Evolutionary conservation across 2,888 invertebrate genomes (phyloP).

Genomic region (Cephus pygmeus): DNA sequence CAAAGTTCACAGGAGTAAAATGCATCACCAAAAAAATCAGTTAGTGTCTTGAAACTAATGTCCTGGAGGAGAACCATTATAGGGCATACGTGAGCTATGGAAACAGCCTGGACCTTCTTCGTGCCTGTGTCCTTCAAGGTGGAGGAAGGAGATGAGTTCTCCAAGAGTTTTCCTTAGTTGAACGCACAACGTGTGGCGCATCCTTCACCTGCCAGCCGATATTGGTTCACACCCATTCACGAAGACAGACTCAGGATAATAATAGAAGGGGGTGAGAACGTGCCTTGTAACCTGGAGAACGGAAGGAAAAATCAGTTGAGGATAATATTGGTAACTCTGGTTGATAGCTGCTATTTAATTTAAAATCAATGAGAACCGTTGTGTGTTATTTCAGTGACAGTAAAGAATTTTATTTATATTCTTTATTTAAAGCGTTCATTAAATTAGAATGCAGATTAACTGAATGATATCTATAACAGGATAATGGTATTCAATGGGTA

Average conservation of each 20-base stretch:
- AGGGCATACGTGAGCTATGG: conserved; percentile 33
- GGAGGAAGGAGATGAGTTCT: conserved; percentile 15
- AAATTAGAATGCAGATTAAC: too few species aligned
- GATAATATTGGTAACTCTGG: neutral
- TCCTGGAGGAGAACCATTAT: conserved; percentile 26
- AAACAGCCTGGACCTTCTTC: conserved; percentile 27
- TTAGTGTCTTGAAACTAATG: neutral
- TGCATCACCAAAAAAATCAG: neutral
- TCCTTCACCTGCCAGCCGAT: conserved; percentile 52
- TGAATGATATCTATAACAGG: too few species aligned
- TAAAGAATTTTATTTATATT: too few species aligned
- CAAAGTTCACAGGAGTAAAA: neutral
- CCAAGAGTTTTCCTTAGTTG: conserved; percentile 35
- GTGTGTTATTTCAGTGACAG: too few species aligned
- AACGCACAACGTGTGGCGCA: conserved; percentile 49
- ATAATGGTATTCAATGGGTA: too few species aligned
- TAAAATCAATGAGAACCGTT: too few species aligned
- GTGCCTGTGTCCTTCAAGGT: conserved; percentile 13
- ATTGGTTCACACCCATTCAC: conserved; percentile 43
- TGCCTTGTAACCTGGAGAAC: neutral
- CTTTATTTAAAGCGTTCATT: too few species aligned
- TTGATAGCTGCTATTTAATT: too few species aligned
- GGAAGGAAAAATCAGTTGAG: conserved; percentile 3
- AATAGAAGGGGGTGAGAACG: neutral
- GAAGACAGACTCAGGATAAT: neutral